These are phyloP conservation scores for Anser brachyrhynchus DNA, from an alignment of 2,113 vertebrate species.

Conservation along the genomic window DNA sequence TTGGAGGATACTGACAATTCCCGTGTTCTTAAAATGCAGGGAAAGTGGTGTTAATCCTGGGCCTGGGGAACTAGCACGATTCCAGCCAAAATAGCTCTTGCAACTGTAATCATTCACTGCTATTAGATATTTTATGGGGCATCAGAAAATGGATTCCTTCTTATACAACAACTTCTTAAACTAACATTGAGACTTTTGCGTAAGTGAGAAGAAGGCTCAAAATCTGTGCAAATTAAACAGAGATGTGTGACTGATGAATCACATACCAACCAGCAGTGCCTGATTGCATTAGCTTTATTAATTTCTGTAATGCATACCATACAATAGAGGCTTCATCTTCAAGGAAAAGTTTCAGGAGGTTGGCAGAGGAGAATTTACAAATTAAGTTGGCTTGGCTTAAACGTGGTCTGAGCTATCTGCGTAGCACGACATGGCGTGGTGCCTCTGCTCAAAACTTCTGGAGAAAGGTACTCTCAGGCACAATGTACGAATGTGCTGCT, in stretches of 20 bases:
- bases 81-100: slow-evolving; percentile 24
- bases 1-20: slow-evolving; percentile 30
- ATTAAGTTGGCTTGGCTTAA: background rate
- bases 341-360: background rate
- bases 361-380: background rate
- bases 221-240: slow-evolving; percentile 25
- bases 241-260: slow-evolving; percentile 62
- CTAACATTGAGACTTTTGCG: slow-evolving; percentile 31
- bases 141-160: slow-evolving; percentile 49
- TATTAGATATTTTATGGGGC: slow-evolving; percentile 50
- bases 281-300: slow-evolving; percentile 47
- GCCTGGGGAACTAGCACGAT: background rate
- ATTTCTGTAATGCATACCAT: background rate
- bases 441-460: background rate
- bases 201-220: slow-evolving; percentile 14
- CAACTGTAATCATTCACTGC: slow-evolving; percentile 11
- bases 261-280: slow-evolving; percentile 5
- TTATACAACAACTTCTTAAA: background rate
- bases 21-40: slow-evolving; percentile 6
- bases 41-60: slow-evolving; percentile 23
- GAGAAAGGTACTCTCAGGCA: background rate
- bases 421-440: fast-evolving
- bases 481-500: background rate
- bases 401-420: background rate
- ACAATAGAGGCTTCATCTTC: background rate